Percentiles rank a stretch among this genome's conserved stretches.
These are phyloP conservation scores for Dendrocopos noguchii DNA, from an alignment of 2,113 vertebrate genomes.

Conservation along the genomic window DNA sequence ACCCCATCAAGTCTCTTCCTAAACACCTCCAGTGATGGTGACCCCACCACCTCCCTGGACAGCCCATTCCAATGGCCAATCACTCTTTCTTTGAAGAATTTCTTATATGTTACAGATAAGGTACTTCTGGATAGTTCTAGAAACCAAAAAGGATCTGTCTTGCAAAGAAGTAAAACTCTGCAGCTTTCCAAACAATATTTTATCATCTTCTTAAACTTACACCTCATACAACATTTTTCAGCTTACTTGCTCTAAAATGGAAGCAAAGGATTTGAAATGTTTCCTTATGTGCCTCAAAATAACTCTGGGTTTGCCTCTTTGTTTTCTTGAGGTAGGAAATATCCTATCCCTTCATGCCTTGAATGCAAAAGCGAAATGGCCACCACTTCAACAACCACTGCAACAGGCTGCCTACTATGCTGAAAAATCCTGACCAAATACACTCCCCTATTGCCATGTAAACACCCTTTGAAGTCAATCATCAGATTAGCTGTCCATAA, in stretches of 20 bases:
- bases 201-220: background rate
- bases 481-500: background rate
- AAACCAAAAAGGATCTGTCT: background rate
- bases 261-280: background rate
- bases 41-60: too few species aligned
- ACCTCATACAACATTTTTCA: background rate
- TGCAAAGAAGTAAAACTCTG: background rate
- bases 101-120: background rate
- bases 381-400: background rate
- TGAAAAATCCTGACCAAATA: background rate
- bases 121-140: background rate
- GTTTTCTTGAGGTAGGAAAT: background rate
- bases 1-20: too few species aligned
- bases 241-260: background rate
- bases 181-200: background rate
- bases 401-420: background rate
- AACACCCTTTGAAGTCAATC: background rate
- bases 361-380: background rate
- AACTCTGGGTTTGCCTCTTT: background rate
- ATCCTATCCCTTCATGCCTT: background rate
- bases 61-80: too few species aligned
- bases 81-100: too few species aligned
- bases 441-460: background rate
- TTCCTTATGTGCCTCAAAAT: background rate
- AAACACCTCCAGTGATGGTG: too few species aligned